These are phyloP conservation scores for Xanthia togata DNA, from an alignment of 2,888 invertebrate genomes.

Conservation along the genomic window DNA sequence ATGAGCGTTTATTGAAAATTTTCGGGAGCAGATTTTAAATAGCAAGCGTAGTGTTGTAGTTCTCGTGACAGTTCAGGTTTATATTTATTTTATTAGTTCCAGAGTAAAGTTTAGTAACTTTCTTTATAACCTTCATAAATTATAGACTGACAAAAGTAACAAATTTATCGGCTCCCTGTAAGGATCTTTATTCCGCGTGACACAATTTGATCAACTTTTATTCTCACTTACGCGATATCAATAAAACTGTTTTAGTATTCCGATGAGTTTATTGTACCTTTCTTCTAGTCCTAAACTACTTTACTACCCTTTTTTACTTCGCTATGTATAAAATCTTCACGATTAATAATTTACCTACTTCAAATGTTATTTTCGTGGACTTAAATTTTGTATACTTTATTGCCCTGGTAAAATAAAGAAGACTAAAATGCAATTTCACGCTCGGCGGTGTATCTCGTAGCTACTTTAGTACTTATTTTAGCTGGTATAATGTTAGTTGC, in stretches of 20 bases:
- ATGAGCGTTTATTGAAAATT: slow-evolving; percentile 50
- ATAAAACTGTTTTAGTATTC: slow-evolving; percentile 26
- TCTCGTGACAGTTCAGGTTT: not conserved
- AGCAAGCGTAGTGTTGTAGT: not conserved
- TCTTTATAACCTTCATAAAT: not conserved
- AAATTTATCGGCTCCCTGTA: not conserved
- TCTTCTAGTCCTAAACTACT: slow-evolving; percentile 24
- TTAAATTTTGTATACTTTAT: slow-evolving; percentile 35
- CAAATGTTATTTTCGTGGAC: slow-evolving; percentile 13
- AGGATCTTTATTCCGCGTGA: slow-evolving; percentile 1
- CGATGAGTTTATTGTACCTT: slow-evolving; percentile 27
- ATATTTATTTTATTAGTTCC: not conserved
- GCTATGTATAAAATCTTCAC: slow-evolving; percentile 3
- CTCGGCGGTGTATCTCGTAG: slow-evolving; percentile 46
- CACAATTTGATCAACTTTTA: slow-evolving; percentile 33
- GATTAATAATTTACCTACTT: slow-evolving; percentile 7
- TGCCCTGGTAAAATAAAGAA: slow-evolving; percentile 45
- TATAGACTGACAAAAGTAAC: not conserved
- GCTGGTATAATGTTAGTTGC: slow-evolving; percentile 61
- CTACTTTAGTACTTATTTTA: slow-evolving; percentile 61
- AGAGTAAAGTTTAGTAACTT: not conserved
- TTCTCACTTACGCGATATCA: slow-evolving; percentile 31
- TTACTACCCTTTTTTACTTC: slow-evolving; percentile 31
- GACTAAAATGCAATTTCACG: slow-evolving; percentile 54
- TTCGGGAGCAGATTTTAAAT: slow-evolving; percentile 30